Evolutionary conservation across 2,113 vertebrate species (phyloP).

Genomic region (Pavo muticus): DNA sequence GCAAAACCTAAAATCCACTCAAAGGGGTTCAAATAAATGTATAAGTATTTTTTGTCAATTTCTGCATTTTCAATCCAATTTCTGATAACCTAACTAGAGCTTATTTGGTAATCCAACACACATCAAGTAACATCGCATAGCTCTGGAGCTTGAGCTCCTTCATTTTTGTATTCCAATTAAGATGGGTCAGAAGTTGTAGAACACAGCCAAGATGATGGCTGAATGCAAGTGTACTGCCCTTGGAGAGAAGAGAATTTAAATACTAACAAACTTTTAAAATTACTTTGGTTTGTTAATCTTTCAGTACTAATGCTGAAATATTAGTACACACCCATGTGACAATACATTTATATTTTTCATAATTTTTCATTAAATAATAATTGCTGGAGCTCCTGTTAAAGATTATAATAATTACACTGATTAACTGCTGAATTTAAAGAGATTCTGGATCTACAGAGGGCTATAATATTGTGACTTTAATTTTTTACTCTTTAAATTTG

Average conservation of each 20-base stretch:
- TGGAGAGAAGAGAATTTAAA: background rate
- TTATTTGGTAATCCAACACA: background rate
- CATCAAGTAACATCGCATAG: fast-evolving
- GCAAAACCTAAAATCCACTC: background rate
- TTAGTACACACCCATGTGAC: background rate
- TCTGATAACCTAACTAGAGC: background rate
- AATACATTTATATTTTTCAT: background rate
- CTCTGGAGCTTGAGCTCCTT: background rate
- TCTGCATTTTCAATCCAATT: background rate
- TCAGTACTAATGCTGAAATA: background rate
- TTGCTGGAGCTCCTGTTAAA: background rate
- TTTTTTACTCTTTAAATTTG: background rate
- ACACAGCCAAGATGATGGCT: background rate
- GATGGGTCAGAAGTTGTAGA: background rate
- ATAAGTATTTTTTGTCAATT: background rate
- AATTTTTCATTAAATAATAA: background rate
- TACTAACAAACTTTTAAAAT: background rate
- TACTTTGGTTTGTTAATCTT: background rate
- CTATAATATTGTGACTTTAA: background rate
- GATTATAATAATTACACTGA: background rate
- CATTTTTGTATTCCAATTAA: background rate
- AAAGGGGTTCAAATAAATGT: background rate
- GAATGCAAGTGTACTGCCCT: background rate
- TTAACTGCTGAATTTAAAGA: background rate
- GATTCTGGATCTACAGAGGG: background rate